Conservation (phyloP, 2,797 vertebrate genomes). For the Gymnoscopelus microlampas region DNA sequence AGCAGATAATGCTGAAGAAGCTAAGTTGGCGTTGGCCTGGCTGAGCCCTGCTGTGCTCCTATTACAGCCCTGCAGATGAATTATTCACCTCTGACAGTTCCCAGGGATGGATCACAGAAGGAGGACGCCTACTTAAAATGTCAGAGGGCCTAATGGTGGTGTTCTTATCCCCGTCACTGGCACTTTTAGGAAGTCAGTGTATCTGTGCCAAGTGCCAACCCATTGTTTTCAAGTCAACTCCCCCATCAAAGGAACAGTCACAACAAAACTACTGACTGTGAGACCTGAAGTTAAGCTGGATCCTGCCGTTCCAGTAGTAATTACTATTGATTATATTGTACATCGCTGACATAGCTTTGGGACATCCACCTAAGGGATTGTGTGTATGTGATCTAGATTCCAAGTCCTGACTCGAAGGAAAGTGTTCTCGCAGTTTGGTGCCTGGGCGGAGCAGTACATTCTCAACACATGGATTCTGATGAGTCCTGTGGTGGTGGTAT, state of each 20-base stretch:
- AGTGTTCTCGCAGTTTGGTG: constrained; percentile 68
- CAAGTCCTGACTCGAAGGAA: constrained; percentile 57
- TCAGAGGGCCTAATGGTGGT: constrained; percentile 42
- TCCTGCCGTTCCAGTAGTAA: constrained; percentile 47
- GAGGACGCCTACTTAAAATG: constrained; percentile 40
- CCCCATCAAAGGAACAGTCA: constrained; percentile 27
- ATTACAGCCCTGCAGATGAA: constrained; percentile 51
- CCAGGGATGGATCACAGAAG: constrained; percentile 35
- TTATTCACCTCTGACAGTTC: constrained; percentile 58
- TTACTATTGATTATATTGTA: constrained; percentile 52
- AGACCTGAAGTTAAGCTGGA: constrained; percentile 38
- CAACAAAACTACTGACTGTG: not conserved
- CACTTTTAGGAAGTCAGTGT: constrained; percentile 28
- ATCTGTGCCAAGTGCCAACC: constrained; percentile 18
- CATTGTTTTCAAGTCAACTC: constrained; percentile 34
- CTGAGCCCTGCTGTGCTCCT: constrained; percentile 25
- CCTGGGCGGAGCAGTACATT: constrained; percentile 53
- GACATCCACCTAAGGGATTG: constrained; percentile 15
- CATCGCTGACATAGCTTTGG: constrained; percentile 30
- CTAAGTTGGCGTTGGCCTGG: constrained; percentile 26
- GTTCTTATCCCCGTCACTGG: constrained; percentile 24
- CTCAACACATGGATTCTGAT: constrained; percentile 47
- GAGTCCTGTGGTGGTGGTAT: constrained; percentile 46
- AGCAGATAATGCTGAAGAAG: constrained; percentile 45
- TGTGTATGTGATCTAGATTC: constrained; percentile 32